phyloP scores from a whole-genome alignment of 2,888 invertebrate species.

The Rhaphigaster nebulosa region DNA sequence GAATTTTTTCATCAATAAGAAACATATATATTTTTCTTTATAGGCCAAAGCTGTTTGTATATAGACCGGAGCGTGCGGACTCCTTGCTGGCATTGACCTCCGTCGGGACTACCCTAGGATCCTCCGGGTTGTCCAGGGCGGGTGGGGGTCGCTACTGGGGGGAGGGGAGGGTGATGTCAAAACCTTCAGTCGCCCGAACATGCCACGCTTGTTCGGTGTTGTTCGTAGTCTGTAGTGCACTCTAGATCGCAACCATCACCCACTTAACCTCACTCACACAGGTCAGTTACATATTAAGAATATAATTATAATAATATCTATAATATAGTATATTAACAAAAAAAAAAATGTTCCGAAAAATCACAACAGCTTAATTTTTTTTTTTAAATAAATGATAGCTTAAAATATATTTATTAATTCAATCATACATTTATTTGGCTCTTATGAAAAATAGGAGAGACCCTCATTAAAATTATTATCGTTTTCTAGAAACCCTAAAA shows the following conservation, averaged over 20 bases:
- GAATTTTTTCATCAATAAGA: no score
- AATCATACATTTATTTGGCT: no score
- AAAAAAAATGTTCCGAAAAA: no score
- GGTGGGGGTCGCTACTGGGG: conserved; percentile 6
- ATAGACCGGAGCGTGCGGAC: background rate
- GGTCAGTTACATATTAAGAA: background rate
- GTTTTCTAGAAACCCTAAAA: no score
- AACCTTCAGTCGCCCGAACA: conserved; percentile 30
- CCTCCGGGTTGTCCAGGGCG: conserved; percentile 1
- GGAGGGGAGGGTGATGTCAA: background rate
- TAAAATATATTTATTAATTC: no score
- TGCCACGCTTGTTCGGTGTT: conserved; percentile 11
- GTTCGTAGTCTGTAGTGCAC: background rate
- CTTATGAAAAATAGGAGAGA: no score
- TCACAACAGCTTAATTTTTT: no score
- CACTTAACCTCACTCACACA: background rate
- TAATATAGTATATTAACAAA: background rate
- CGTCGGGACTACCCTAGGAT: conserved; percentile 25
- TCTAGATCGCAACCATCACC: background rate
- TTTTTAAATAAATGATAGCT: no score
- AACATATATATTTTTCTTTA: background rate
- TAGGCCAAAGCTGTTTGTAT: background rate
- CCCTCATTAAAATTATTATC: no score
- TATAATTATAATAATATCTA: background rate
- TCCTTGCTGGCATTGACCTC: background rate